These are phyloP conservation scores for Argentina silus DNA, from an alignment of 2,797 vertebrate genomes.

Conservation along the genomic window DNA sequence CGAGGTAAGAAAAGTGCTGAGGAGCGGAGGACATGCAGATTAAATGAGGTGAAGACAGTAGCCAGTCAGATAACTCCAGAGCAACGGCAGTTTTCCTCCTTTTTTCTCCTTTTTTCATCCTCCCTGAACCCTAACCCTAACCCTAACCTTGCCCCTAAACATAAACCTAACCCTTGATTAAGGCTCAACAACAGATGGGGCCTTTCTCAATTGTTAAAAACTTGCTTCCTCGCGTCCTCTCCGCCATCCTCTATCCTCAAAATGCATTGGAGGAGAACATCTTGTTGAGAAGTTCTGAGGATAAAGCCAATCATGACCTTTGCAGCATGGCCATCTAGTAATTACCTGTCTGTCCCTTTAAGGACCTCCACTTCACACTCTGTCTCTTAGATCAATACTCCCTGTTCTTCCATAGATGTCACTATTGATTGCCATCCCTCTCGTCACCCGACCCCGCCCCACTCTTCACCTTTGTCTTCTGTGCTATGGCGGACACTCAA, in stretches of 20 bases:
- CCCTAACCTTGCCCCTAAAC: too few species aligned
- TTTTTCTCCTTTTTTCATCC: too few species aligned
- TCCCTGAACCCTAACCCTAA: too few species aligned
- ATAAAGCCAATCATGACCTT: not conserved
- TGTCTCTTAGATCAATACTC: constrained; percentile 34
- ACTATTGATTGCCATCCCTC: constrained; percentile 23
- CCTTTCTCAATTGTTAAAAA: too few species aligned
- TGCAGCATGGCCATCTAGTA: not conserved
- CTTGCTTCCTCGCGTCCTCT: too few species aligned
- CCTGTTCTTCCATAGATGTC: constrained; percentile 16
- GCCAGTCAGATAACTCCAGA: not conserved
- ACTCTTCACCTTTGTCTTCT: constrained; percentile 12
- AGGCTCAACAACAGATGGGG: too few species aligned
- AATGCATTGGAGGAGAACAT: not conserved
- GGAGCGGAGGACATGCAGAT: constrained; percentile 11
- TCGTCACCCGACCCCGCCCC: not conserved
- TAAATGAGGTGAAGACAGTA: constrained; percentile 23
- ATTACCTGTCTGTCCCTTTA: not conserved
- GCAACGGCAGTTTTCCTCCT: too few species aligned
- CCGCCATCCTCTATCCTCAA: too few species aligned
- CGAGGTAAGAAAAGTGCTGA: not conserved
- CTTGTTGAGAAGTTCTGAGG: not conserved
- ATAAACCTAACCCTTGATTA: too few species aligned
- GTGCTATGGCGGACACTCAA: constrained; percentile 16
- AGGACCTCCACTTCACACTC: constrained; percentile 6